Base-by-base conservation (phyloP, 2,888 invertebrate genomes). In the Plusia festucae region DNA sequence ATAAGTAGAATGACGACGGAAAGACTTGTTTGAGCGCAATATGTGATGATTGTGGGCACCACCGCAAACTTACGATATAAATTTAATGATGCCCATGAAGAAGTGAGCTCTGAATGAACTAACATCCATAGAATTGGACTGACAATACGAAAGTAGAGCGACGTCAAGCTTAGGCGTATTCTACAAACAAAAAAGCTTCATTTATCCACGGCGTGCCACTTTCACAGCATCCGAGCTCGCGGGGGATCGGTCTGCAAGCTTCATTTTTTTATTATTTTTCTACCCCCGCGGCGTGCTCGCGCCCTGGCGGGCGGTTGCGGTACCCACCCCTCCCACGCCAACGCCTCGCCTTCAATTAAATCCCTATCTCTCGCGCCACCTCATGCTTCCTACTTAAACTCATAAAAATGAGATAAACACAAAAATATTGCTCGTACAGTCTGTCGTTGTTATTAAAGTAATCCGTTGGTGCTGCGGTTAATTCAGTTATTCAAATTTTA, bases 141-240 rank as follows among this genome's bases (percentile, higher is more conserved):
- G 89, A 93, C 93, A 93, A 93, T 94, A 87, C 89, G 82, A 91
- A 93, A 93, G 91, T 93, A 90, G 92, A 91, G 84, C 93, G 91
- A 82, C 85, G 91, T 85, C 85, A 85, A 87, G 93, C 93, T 93
- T 92, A 93, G 91, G 90, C 92, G 89, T 91, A 93, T 91, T 92
- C 87, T 87, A 89, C 91, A 93, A 92, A 94, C 92, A 94, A 93
- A 93, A 94, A 93, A 91, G 88, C 88, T 93, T 93, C 93, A 94
- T 94, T 94, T 94, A 93, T 94, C 92, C 93, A 90, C 91, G 88
- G 91, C 90, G 94, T 93, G 93, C 94, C 94, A 94, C 93, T 94
- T 94, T 94, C 94, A 93, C 91, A 91, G 94, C 91, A 91, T 93
- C 93, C 94, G 93, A 83, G 93, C 93, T 92, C 87, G 93, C 91